These are phyloP conservation scores for Drosophila baimaii DNA, from an alignment of 1,140 invertebrate species.

Conservation along the genomic window DNA sequence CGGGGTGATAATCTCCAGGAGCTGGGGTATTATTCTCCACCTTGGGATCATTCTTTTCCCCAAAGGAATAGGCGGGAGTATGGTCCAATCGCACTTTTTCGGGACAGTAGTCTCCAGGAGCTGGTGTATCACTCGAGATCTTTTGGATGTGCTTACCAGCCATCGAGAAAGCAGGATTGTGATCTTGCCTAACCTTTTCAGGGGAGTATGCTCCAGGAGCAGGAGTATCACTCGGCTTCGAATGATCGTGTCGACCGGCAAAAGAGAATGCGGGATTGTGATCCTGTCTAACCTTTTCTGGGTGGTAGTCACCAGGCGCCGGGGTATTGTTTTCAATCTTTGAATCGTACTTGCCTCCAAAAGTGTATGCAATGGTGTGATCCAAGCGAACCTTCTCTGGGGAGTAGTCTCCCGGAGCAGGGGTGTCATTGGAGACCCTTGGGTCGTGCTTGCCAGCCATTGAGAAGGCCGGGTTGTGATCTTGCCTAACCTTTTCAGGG, in stretches of 20 bases:
- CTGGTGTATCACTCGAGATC: constrained; percentile 86
- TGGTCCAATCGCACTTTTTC: constrained; percentile 87
- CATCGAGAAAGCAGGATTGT: constrained; percentile 86
- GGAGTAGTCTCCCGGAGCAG: constrained; percentile 86
- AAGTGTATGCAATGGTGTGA: constrained; percentile 85
- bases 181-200: constrained; percentile 87
- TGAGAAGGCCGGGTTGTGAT: constrained; percentile 85
- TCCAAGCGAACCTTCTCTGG: constrained; percentile 86
- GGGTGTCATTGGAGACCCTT: constrained; percentile 88
- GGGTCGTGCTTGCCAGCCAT: constrained; percentile 86
- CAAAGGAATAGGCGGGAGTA: constrained; percentile 85
- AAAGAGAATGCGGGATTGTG: constrained; percentile 85
- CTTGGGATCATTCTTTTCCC: constrained; percentile 84
- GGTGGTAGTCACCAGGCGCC: constrained; percentile 86
- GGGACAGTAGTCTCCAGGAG: constrained; percentile 85
- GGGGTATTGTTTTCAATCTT: constrained; percentile 84
- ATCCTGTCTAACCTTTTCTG: constrained; percentile 86
- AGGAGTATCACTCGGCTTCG: constrained; percentile 81
- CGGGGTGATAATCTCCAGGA: constrained; percentile 86
- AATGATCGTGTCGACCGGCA: constrained; percentile 85
- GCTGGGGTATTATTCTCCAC: constrained; percentile 87
- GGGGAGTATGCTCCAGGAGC: constrained; percentile 86
- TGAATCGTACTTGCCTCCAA: constrained; percentile 85
- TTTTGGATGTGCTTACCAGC: constrained; percentile 86
- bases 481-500: constrained; percentile 87